Percentiles rank a stretch among this genome's conserved stretches.
Conservation (phyloP, 2,797 vertebrate species). For the Sebastes cheni region DNA sequence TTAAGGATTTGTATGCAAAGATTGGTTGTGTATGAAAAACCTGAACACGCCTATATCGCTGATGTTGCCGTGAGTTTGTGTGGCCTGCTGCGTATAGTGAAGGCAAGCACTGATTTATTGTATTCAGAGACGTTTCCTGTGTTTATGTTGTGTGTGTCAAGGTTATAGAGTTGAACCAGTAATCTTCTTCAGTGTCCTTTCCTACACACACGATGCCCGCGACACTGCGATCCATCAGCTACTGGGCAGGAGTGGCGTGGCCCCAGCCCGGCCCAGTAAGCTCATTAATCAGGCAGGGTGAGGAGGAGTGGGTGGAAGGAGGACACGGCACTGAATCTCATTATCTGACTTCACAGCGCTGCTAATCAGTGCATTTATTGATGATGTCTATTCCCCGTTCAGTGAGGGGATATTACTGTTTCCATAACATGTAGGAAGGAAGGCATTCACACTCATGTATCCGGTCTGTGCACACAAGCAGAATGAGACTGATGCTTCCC, state of each 20-base stretch:
- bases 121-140: not conserved
- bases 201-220: constrained; percentile 8
- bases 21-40: not conserved
- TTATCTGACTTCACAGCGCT: constrained; percentile 64
- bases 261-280: constrained; percentile 52
- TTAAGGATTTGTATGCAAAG: not conserved
- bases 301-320: constrained; percentile 61
- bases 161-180: constrained; percentile 1
- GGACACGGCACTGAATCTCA: constrained; percentile 59
- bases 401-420: constrained; percentile 42
- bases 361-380: constrained; percentile 66
- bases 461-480: not conserved
- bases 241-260: constrained; percentile 54
- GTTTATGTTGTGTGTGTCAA: not conserved
- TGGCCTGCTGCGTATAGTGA: not conserved
- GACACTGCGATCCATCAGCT: constrained; percentile 59
- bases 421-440: constrained; percentile 32
- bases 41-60: not conserved
- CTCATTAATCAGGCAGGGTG: constrained; percentile 67
- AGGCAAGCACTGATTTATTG: constrained; percentile 1
- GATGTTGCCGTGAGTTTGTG: not conserved
- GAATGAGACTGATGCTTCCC: not conserved
- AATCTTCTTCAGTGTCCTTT: constrained; percentile 8
- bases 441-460: not conserved
- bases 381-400: constrained; percentile 54